Base-by-base conservation (phyloP, 2,113 vertebrate species). In the Tetrao urogallus region DNA sequence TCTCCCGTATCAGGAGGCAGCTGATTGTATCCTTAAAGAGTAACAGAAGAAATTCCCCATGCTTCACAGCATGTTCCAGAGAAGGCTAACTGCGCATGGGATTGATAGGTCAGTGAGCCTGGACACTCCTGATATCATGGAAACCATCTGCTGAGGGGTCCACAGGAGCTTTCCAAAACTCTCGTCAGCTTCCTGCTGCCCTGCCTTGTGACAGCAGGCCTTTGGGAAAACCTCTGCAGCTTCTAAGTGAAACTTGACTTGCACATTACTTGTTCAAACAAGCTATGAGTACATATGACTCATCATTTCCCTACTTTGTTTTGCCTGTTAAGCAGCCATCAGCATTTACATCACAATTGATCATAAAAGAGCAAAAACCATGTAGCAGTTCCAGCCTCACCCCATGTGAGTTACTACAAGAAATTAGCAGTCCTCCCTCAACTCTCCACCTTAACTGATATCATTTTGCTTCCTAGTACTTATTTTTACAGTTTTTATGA, bases 321-420 rank as follows among this genome's bases (percentile, higher is more conserved):
- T 95, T 96, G 94, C 92, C 93, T 97, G 94, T 97, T 97, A 88
- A 92, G 94, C 94, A 96, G 89, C 89, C 95, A 97, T 94, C 92
- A 96, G 89, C 97, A 95, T 96, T 97, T 96, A 97, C 90, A 97
- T 97, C 88, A 96, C 87, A 97, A 88, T 38, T 97, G 93, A 94
- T 82, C 74, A 94, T 89, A 96, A 96, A 97, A 96, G 93, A 96
- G 90, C 42, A 96, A 92, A 89, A 89, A 34, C 13, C 8, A 94
- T 60, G 77, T 28, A 89, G 84, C 80, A 76, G 81, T 71, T 91
- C 95, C 89, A 95, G 86, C 78, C 70, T 89, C 48, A 38, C 70
- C 70, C 94, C 86, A 85, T 91, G 69, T 84, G 82, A 91, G 40
- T 65, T 97, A 94, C 80, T 75, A 82, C 65, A 86, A 75, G 86